These are phyloP conservation scores for Phortica okadai DNA, from an alignment of 2,888 invertebrate genomes.

Conservation along the genomic window DNA sequence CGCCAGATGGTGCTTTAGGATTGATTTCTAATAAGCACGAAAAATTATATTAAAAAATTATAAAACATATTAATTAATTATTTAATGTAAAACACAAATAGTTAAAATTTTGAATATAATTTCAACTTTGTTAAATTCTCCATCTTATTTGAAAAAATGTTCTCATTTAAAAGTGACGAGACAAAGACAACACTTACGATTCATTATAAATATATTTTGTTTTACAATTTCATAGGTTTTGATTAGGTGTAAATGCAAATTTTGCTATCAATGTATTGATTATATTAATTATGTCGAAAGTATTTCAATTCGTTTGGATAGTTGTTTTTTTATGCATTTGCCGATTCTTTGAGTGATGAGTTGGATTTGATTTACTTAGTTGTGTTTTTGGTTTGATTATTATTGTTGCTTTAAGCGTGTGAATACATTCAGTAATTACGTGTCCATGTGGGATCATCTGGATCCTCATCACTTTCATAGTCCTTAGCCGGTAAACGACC, in stretches of 20 bases:
- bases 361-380: not conserved
- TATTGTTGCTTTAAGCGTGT: constrained; percentile 41
- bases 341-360: constrained; percentile 38
- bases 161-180: not conserved
- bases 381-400: constrained; percentile 26
- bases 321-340: constrained; percentile 21
- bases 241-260: constrained; percentile 17
- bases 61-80: not conserved
- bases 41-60: not conserved
- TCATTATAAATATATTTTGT: not conserved
- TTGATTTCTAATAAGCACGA: constrained; percentile 67
- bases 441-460: constrained; percentile 76
- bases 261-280: constrained; percentile 6
- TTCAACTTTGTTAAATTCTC: constrained; percentile 15
- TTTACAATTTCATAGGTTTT: not conserved
- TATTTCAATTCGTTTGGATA: constrained; percentile 28
- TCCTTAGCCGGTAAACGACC: constrained; percentile 81
- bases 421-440: constrained; percentile 74
- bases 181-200: not conserved
- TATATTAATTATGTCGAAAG: constrained; percentile 2
- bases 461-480: constrained; percentile 77
- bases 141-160: constrained; percentile 7
- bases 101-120: not conserved
- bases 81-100: not conserved
- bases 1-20: constrained; percentile 62